A percentile compares a stretch with the other conserved stretches of the same genome.
Conservation (phyloP, 2,797 vertebrate species). For the Coranthus polyacanthus region DNA sequence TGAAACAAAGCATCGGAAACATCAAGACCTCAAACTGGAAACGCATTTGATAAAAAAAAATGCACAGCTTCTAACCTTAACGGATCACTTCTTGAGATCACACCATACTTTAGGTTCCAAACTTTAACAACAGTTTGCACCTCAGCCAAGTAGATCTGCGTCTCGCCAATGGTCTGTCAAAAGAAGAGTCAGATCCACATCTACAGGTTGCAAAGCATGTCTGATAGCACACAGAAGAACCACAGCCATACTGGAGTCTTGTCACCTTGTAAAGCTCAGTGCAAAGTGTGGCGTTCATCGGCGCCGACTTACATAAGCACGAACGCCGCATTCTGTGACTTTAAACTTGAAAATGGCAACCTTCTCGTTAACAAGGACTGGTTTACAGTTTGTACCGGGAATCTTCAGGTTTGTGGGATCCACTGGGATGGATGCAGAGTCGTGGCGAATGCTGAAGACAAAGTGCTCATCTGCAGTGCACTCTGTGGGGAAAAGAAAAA, state of each 20-base stretch:
- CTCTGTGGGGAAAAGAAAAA: constrained; percentile 49
- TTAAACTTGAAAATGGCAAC: constrained; percentile 80
- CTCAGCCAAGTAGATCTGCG: constrained; percentile 74
- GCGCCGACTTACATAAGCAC: constrained; percentile 72
- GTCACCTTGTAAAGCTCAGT: too few species aligned
- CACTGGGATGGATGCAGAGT: constrained; percentile 49
- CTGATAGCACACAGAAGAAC: too few species aligned
- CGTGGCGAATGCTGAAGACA: constrained; percentile 72
- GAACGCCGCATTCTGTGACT: constrained; percentile 75
- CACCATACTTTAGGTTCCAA: constrained; percentile 77
- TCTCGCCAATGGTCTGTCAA: constrained; percentile 69
- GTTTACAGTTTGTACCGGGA: constrained; percentile 68
- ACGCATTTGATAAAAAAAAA: too few species aligned
- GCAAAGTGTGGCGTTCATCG: too few species aligned
- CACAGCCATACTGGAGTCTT: too few species aligned
- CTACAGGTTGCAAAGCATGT: not conserved
- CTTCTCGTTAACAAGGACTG: constrained; percentile 56
- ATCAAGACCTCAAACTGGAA: not conserved
- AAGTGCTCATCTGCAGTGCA: constrained; percentile 77
- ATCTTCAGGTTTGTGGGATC: constrained; percentile 64
- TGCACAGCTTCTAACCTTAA: constrained; percentile 63
- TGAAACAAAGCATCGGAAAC: constrained; percentile 31
- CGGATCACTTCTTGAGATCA: constrained; percentile 74
- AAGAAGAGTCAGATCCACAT: not conserved
- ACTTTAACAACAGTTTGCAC: constrained; percentile 60